Evolutionary conservation across 2,113 vertebrate species (phyloP).

Genomic region (Nyctibius bracteatus): DNA sequence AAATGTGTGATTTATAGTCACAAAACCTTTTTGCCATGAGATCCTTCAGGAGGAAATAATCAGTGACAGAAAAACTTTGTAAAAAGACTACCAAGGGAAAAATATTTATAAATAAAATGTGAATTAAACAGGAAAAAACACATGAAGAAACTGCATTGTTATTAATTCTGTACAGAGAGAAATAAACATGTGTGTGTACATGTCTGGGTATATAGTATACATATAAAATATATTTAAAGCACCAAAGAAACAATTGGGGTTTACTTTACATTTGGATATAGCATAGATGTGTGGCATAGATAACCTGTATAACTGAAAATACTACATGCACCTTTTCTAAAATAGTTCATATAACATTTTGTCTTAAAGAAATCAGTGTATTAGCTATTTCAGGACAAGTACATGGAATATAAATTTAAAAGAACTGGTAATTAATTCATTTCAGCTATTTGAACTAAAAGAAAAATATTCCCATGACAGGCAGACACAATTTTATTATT

Average conservation of each 20-base stretch:
- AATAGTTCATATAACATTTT: background rate
- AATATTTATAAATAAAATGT: background rate
- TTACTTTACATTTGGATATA: background rate
- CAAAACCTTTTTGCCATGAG: background rate
- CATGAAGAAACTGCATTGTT: background rate
- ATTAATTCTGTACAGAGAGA: background rate
- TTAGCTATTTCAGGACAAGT: background rate
- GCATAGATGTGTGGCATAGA: background rate
- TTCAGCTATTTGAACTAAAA: background rate
- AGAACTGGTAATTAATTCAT: background rate
- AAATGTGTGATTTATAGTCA: background rate
- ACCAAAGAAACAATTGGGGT: fast-evolving
- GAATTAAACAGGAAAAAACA: background rate
- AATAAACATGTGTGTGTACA: background rate
- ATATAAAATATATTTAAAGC: background rate
- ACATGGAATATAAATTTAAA: background rate
- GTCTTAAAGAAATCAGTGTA: background rate
- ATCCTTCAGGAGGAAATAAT: background rate
- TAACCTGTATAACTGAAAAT: background rate
- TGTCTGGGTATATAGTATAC: too few species aligned
- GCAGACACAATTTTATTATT: background rate
- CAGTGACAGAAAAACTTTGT: background rate
- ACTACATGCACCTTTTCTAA: background rate
- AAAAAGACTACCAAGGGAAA: background rate
- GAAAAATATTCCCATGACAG: background rate